Conservation (phyloP, 1,140 invertebrate species). For the Drosophila bipectinata region DNA sequence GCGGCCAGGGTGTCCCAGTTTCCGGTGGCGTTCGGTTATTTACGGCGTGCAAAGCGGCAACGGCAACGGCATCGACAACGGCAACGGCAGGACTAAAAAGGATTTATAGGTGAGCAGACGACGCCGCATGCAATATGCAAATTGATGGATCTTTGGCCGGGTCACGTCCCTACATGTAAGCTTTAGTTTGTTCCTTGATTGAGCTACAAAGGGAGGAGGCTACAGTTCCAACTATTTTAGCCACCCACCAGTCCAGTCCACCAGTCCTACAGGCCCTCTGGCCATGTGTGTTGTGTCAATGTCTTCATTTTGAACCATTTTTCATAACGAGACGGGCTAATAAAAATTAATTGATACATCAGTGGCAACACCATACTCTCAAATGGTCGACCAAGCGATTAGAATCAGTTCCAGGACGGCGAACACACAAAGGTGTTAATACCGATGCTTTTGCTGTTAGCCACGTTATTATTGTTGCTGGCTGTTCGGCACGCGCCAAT, state of each 20-base stretch:
- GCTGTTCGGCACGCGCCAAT: constrained; percentile 73
- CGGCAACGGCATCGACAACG: constrained; percentile 11
- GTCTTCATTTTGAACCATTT: constrained; percentile 51
- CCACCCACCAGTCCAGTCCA: neutral
- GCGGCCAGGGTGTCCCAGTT: constrained; percentile 58
- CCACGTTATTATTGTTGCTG: constrained; percentile 49
- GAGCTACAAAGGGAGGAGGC: constrained; percentile 26
- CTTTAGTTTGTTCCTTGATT: constrained; percentile 75
- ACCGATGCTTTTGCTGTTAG: constrained; percentile 41
- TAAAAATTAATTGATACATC: constrained; percentile 82
- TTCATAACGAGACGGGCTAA: constrained; percentile 71
- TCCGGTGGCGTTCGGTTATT: constrained; percentile 55
- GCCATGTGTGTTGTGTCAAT: constrained; percentile 17
- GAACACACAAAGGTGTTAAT: constrained; percentile 76
- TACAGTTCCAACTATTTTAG: neutral
- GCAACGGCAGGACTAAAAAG: constrained; percentile 30
- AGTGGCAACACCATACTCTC: constrained; percentile 71
- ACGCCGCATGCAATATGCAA: constrained; percentile 73
- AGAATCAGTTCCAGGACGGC: constrained; percentile 80
- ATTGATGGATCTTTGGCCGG: constrained; percentile 76
- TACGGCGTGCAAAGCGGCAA: constrained; percentile 74
- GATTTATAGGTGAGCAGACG: constrained; percentile 73
- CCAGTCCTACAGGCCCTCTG: too few species aligned
- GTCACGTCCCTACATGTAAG: constrained; percentile 70
- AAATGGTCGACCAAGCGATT: constrained; percentile 45